A percentile compares a stretch with the other conserved stretches of the same genome.
Conservation (phyloP, 2,888 invertebrate genomes). For the Volucella inanis region DNA sequence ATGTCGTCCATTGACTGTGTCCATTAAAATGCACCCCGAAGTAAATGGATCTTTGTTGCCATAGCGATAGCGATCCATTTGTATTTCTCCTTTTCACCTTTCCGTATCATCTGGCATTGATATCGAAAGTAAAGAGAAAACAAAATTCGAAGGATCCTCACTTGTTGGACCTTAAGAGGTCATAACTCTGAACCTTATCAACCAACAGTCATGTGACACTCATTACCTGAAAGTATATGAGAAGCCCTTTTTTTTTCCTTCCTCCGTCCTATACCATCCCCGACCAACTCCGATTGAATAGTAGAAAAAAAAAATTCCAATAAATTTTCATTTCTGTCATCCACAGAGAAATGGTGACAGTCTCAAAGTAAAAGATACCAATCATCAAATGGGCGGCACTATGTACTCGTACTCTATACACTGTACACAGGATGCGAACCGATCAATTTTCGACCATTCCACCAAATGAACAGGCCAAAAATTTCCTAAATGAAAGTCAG, state of each 20-base stretch:
- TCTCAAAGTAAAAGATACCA: slow-evolving; percentile 60
- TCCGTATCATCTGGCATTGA: slow-evolving; percentile 58
- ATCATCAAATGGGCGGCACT: slow-evolving; percentile 64
- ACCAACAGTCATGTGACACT: slow-evolving; percentile 70
- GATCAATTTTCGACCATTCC: slow-evolving; percentile 28
- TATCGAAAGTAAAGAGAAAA: slow-evolving; percentile 16
- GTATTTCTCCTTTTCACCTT: slow-evolving; percentile 39
- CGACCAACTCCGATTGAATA: neutral
- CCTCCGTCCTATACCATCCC: neutral
- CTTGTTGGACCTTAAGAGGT: slow-evolving; percentile 48
- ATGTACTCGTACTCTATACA: slow-evolving; percentile 29
- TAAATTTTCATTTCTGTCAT: slow-evolving; percentile 72
- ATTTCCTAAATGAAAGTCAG: slow-evolving; percentile 64
- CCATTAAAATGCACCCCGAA: slow-evolving; percentile 71
- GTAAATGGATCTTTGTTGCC: slow-evolving; percentile 61
- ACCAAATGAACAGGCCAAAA: slow-evolving; percentile 60
- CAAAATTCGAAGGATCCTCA: slow-evolving; percentile 28
- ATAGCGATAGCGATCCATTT: slow-evolving; percentile 68
- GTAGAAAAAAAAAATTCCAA: slow-evolving; percentile 62
- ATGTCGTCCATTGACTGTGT: slow-evolving; percentile 58
- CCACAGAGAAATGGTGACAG: slow-evolving; percentile 64
- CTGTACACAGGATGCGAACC: slow-evolving; percentile 49
- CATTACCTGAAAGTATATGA: slow-evolving; percentile 49
- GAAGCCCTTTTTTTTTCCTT: slow-evolving; percentile 39
- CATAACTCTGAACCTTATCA: slow-evolving; percentile 72